Conservation (phyloP, 2,888 invertebrate species). For the Drosophila paramelanica region DNA sequence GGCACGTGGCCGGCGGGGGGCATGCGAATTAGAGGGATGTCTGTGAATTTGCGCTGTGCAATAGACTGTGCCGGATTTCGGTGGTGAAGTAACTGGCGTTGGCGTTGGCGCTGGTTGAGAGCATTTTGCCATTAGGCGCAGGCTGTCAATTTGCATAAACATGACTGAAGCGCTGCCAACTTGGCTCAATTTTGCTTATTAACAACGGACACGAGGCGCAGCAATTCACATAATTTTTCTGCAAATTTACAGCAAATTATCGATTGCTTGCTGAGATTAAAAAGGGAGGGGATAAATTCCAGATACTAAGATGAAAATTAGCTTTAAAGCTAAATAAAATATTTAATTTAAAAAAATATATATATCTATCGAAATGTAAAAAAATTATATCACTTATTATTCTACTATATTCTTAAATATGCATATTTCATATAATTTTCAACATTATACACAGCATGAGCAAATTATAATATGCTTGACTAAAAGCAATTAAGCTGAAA, state of each 20-base stretch:
- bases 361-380: no score
- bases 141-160: conserved; percentile 57
- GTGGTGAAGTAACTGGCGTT: neutral
- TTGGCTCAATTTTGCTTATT: conserved; percentile 52
- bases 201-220: conserved; percentile 46
- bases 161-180: conserved; percentile 34
- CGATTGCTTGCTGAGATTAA: conserved; percentile 6
- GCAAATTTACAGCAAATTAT: conserved; percentile 20
- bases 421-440: no score
- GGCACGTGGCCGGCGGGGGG: conserved; percentile 1
- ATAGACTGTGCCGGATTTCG: conserved; percentile 32
- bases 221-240: conserved; percentile 28
- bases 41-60: conserved; percentile 34
- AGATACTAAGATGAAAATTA: neutral
- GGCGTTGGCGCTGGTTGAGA: conserved; percentile 18
- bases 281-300: neutral
- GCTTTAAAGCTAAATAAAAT: neutral
- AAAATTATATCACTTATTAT: no score
- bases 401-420: no score
- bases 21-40: conserved; percentile 35
- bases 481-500: neutral
- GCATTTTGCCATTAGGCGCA: conserved; percentile 54
- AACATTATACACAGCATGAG: no score
- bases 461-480: no score
- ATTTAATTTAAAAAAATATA: neutral